Conservation (phyloP, 1,140 invertebrate genomes). For the Acromyrmex heyeri region DNA sequence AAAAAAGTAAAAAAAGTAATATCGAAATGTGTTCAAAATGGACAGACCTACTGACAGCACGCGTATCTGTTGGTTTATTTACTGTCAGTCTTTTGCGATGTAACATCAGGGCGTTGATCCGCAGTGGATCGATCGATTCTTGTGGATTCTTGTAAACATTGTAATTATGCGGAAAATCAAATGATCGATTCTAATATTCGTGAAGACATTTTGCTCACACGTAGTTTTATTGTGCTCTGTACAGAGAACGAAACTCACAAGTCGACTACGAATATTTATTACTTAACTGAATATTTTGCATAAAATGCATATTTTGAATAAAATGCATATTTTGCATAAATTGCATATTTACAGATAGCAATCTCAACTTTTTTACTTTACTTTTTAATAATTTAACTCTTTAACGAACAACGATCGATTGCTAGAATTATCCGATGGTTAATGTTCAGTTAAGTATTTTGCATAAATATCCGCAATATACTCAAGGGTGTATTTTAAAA, state of each 20-base stretch:
- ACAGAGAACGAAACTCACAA: background rate
- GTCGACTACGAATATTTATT: no score
- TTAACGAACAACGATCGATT: no score
- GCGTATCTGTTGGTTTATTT: conserved; percentile 12
- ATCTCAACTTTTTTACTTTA: no score
- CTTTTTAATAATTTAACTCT: no score
- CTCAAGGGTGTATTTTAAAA: background rate
- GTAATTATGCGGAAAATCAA: background rate
- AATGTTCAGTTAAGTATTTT: no score
- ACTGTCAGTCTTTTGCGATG: background rate
- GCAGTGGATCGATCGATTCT: conserved; percentile 53
- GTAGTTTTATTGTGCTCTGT: background rate
- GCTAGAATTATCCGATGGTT: no score
- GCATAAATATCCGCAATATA: no score
- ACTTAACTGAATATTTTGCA: no score
- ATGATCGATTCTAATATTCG: background rate
- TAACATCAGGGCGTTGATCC: conserved; percentile 26
- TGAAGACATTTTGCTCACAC: background rate
- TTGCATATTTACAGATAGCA: no score
- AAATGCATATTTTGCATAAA: no score
- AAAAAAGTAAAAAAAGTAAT: background rate
- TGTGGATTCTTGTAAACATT: conserved; percentile 12
- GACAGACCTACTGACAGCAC: background rate
- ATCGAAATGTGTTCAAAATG: background rate
- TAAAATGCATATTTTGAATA: no score